Evolutionary conservation across 2,888 invertebrate genomes (phyloP).

Genomic region (Drosophila yooni): DNA sequence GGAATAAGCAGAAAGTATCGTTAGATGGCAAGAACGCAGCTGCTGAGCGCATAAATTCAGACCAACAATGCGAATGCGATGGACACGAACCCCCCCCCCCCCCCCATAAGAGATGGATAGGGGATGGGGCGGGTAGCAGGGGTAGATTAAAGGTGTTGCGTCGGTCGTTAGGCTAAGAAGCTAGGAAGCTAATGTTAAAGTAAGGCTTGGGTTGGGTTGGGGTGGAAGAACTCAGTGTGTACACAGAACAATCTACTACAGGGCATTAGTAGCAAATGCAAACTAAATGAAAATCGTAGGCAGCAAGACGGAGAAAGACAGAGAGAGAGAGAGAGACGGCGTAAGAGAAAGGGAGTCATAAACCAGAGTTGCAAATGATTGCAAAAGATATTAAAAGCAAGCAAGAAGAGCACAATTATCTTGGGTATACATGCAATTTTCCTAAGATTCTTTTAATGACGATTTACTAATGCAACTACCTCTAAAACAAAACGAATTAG

Average conservation of each 20-base stretch:
- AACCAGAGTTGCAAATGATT: slow-evolving; percentile 62
- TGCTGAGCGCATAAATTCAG: slow-evolving; percentile 77
- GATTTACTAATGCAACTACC: not conserved
- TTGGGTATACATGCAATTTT: not conserved
- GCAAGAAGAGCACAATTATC: not conserved
- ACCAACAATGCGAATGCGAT: slow-evolving; percentile 67
- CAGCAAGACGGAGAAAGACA: not conserved
- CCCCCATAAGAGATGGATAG: not conserved
- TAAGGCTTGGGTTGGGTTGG: not conserved
- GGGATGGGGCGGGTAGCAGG: not conserved
- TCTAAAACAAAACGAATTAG: not conserved
- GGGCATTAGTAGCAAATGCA: slow-evolving; percentile 43
- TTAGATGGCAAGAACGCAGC: slow-evolving; percentile 54
- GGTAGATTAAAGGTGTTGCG: slow-evolving; percentile 47
- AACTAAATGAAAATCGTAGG: slow-evolving; percentile 26
- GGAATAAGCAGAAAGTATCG: slow-evolving; percentile 51
- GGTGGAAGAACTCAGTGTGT: not conserved
- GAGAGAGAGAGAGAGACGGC: not conserved
- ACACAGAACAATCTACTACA: slow-evolving; percentile 24
- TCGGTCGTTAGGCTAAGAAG: slow-evolving; percentile 78
- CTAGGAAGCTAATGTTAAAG: slow-evolving; percentile 63
- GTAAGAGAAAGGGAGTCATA: not conserved
- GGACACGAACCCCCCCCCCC: slow-evolving; percentile 38
- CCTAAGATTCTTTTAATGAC: not conserved
- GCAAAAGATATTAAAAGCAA: slow-evolving; percentile 41